Percentiles rank a stretch among this genome's conserved stretches.
Evolutionary conservation across 2,113 vertebrate genomes (phyloP).

Genomic region (Carollia perspicillata): DNA sequence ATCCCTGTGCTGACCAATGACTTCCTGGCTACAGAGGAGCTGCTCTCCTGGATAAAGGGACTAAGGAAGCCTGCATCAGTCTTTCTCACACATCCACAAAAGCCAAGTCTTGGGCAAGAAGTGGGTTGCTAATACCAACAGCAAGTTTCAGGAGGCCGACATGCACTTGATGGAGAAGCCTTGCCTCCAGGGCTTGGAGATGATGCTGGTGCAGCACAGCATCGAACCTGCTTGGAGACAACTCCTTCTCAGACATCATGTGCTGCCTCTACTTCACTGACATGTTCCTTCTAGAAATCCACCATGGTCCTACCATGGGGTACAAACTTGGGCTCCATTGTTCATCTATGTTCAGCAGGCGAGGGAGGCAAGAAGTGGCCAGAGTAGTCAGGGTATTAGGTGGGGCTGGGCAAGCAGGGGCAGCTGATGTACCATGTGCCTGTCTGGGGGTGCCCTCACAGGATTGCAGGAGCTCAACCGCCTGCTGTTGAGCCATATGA

Average conservation of each 20-base stretch:
- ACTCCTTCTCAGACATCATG: conserved; percentile 90
- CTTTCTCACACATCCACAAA: conserved; percentile 92
- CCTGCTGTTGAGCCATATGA: conserved; percentile 89
- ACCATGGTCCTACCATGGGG: conserved; percentile 91
- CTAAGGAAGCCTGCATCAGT: conserved; percentile 93
- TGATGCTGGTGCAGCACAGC: conserved; percentile 88
- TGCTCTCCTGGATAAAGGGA: conserved; percentile 90
- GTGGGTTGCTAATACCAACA: conserved; percentile 82
- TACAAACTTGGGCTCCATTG: conserved; percentile 90
- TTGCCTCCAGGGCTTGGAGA: conserved; percentile 81
- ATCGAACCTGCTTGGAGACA: conserved; percentile 91
- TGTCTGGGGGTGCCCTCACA: conserved; percentile 76
- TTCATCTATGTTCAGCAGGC: conserved; percentile 91
- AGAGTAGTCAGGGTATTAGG: conserved; percentile 83
- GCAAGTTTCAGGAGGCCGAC: conserved; percentile 92
- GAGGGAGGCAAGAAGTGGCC: conserved; percentile 78
- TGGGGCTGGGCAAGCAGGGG: conserved; percentile 91
- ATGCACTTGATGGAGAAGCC: conserved; percentile 89
- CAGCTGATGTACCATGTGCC: conserved; percentile 87
- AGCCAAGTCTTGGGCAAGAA: conserved; percentile 92
- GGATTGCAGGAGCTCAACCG: conserved; percentile 89
- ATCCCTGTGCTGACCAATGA: conserved; percentile 90
- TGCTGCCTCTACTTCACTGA: conserved; percentile 92
- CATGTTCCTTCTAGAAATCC: conserved; percentile 89
- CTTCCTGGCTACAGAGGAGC: conserved; percentile 91